Percentiles rank a stretch among this genome's conserved stretches.
These are phyloP conservation scores for Morpho helenor DNA, from an alignment of 2,888 invertebrate genomes.

Conservation along the genomic window DNA sequence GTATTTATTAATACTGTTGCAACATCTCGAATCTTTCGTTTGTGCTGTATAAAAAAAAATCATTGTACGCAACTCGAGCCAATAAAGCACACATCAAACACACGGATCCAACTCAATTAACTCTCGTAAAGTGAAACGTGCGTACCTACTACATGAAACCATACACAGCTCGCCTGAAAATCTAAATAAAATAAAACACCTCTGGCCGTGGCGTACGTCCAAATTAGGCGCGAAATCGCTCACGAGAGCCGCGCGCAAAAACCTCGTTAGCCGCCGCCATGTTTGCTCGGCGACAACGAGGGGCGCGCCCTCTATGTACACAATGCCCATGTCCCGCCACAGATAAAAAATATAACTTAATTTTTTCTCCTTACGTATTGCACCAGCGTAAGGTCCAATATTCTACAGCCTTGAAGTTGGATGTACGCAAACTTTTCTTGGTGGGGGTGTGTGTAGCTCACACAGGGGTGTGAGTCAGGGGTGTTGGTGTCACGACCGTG, in stretches of 20 bases:
- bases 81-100: not conserved
- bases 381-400: slow-evolving; percentile 34
- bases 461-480: slow-evolving; percentile 66
- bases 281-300: slow-evolving; percentile 73
- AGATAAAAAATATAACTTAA: slow-evolving; percentile 15
- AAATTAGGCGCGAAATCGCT: slow-evolving; percentile 77
- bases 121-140: slow-evolving; percentile 16
- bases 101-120: slow-evolving; percentile 12
- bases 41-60: too few relatives aligned
- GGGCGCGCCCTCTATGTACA: slow-evolving; percentile 76
- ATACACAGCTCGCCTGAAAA: slow-evolving; percentile 29
- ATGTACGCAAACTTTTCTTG: slow-evolving; percentile 37
- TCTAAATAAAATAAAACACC: slow-evolving; percentile 51
- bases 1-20: too few relatives aligned
- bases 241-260: slow-evolving; percentile 69
- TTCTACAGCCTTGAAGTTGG: slow-evolving; percentile 20
- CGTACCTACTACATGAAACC: slow-evolving; percentile 23
- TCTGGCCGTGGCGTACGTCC: slow-evolving; percentile 38
- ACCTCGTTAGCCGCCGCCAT: slow-evolving; percentile 75
- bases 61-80: not conserved
- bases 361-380: slow-evolving; percentile 26
- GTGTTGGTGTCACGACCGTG: slow-evolving; percentile 66
- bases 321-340: slow-evolving; percentile 43
- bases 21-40: too few relatives aligned
- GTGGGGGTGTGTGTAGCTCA: slow-evolving; percentile 61